A percentile compares a stretch with the other conserved stretches of the same genome.
These are phyloP conservation scores for Drosophila quadrilineata DNA, from an alignment of 1,140 invertebrate genomes.

Conservation along the genomic window DNA sequence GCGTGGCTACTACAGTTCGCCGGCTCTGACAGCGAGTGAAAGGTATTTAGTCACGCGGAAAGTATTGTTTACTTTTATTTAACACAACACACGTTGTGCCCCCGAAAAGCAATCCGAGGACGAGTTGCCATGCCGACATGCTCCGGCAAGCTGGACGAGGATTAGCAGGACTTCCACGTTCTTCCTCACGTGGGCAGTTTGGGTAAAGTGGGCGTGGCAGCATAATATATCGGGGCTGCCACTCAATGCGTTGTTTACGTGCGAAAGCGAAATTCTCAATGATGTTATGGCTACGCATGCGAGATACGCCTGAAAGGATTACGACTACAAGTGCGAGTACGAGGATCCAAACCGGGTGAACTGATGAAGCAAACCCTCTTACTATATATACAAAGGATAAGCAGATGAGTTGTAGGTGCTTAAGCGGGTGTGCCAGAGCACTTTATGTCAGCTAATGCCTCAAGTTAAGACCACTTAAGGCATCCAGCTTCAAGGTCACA, in stretches of 20 bases:
- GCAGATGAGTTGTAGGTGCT: neutral
- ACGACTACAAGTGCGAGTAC: constrained; percentile 20
- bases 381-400: constrained; percentile 27
- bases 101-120: neutral
- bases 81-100: constrained; percentile 33
- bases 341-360: neutral
- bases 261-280: constrained; percentile 66
- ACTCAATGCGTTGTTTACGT: constrained; percentile 66
- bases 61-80: constrained; percentile 77
- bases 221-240: neutral
- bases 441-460: constrained; percentile 38
- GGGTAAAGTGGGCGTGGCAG: constrained; percentile 10
- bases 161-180: too few relatives aligned
- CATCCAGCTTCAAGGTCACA: constrained; percentile 46
- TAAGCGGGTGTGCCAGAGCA: constrained; percentile 24
- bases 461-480: constrained; percentile 57
- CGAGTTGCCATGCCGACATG: constrained; percentile 32
- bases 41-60: constrained; percentile 77
- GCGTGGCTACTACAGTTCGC: too few relatives aligned
- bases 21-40: constrained; percentile 71
- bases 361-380: constrained; percentile 2
- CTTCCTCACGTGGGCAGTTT: neutral
- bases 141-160: constrained; percentile 50
- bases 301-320: constrained; percentile 47
- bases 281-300: constrained; percentile 37